A percentile compares a stretch with the other conserved stretches of the same genome.
Evolutionary conservation across 2,113 vertebrate genomes (phyloP).

Genomic region (Mormyrus iriodes): DNA sequence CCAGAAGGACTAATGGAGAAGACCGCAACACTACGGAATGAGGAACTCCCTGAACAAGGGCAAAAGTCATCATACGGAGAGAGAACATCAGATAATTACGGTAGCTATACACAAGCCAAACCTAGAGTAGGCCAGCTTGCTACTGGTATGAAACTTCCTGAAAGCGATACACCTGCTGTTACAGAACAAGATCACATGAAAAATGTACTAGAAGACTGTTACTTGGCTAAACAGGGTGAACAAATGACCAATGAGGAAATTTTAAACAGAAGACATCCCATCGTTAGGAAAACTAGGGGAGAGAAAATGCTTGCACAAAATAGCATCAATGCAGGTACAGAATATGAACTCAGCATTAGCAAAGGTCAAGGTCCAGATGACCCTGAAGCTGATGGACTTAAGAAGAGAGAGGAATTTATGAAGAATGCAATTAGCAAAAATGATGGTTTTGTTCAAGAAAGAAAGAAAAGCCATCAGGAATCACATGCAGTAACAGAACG

Average conservation of each 20-base stretch:
- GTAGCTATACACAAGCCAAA: background rate
- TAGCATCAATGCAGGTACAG: background rate
- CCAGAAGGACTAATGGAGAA: constrained; percentile 20
- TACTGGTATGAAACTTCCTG: background rate
- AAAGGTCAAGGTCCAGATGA: background rate
- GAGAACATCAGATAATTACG: background rate
- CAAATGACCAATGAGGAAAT: background rate
- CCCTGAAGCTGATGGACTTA: background rate
- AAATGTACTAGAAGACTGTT: background rate
- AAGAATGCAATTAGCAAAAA: background rate
- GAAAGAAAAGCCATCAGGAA: background rate
- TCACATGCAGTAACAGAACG: background rate
- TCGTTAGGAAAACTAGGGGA: background rate
- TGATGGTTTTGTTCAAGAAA: background rate
- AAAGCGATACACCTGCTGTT: background rate
- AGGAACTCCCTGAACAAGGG: background rate
- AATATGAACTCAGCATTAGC: background rate
- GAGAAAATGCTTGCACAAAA: background rate
- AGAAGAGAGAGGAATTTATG: background rate
- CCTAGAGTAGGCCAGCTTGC: background rate
- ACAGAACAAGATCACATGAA: background rate
- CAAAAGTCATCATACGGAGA: constrained; percentile 24
- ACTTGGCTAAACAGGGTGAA: background rate
- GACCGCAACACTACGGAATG: background rate
- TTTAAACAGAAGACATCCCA: background rate